Evolutionary conservation across 2,797 vertebrate genomes (phyloP), one percentile per base, ranked within the genome.

Genomic region (Amniataba percoides): DNA sequence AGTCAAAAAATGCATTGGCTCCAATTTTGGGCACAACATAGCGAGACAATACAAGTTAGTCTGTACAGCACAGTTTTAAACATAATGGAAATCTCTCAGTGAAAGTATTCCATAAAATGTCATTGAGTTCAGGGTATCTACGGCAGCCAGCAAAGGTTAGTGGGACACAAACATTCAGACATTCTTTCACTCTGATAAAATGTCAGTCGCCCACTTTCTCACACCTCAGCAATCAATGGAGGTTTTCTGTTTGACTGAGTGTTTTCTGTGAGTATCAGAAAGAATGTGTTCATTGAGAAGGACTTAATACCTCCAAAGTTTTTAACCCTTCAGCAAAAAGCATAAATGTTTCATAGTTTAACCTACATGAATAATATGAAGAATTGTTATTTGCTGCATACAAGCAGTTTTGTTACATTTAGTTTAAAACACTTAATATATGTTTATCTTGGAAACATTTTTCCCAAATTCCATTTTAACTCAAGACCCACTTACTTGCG

Each of bases 111-210:
- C 13, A 15, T 31, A 59, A 57, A 65, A 42, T 21, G 39, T n/a
- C n/a, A n/a, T 7, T 10, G 31, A 18, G 18, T 61, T 61, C 55
- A 70, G 21, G 34, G 21, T 10, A 18, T 46, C 21, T 14, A 13
- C 9, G 27, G 9, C 34, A 57, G 21, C 15, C 7, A 55, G 58
- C 21, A 12, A 25, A 9, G 34, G 64, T 63, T 23, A 55, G 16
- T 16, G 36, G 39, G 58, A 13, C 40, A 57, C 62, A 56, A 7
- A 74, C 13, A 49, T 49, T 60, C 23, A 67, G 57, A 65, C 45
- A 21, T 25, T 48, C 31, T 51, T 42, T 53, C 40, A 45, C 4
- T 59, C 8, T 56, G 49, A 56, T 36, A 49, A 55, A 51, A 64
- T 21, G 9, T 27, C 19, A 48, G 57, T 61, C 49, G 48, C 51